Evolutionary conservation across 2,888 invertebrate genomes (phyloP), one percentile per base, ranked within the genome.

Genomic region (Thera britannica): DNA sequence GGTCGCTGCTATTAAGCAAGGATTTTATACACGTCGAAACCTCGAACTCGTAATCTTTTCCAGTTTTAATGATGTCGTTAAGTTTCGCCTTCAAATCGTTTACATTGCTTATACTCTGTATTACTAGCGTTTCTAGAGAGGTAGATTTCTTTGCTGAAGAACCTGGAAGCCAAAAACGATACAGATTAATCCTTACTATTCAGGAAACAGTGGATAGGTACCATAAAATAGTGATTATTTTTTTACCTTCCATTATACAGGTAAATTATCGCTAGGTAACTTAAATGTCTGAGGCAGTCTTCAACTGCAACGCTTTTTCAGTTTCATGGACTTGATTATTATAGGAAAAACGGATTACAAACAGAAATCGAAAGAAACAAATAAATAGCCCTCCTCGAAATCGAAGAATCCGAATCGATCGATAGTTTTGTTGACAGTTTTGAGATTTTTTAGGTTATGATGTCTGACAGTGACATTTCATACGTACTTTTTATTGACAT

Each of bases 1-100:
- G 87, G 73, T 94, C 93, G 60, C 90, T 92, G 73, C 81, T 87
- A 36, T 79, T 84, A 54, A 95, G 74, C 72, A 95, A 83, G 2
- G 86, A 81, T 78, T 89, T 89, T 36, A 95, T 78, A 72, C 93
- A 88, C 2, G 90, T 80, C 8, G 90, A 89, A 68, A 94, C 90
- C 75, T 92, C 90, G 72, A 89, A 89, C 78, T 94, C 89, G 65
- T 94, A 92, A 74, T 90, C 88, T 81, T 90, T 89, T 41, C 92
- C 93, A 63, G 85, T 80, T 70, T 83, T 78, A 70, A 94, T 91
- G 63, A 95, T 93, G 59, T 88, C 87, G 65, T 88, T 88, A 48
- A 95, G 82, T 84, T 90, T 92, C 49, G 83, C 79, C 75, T 93
- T 94, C 67, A 94, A 88, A 72, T 93, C 92, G 62, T 81, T 86